Evolutionary conservation across 1,140 invertebrate genomes (phyloP).

Genomic region (Saccostrea glomerata): DNA sequence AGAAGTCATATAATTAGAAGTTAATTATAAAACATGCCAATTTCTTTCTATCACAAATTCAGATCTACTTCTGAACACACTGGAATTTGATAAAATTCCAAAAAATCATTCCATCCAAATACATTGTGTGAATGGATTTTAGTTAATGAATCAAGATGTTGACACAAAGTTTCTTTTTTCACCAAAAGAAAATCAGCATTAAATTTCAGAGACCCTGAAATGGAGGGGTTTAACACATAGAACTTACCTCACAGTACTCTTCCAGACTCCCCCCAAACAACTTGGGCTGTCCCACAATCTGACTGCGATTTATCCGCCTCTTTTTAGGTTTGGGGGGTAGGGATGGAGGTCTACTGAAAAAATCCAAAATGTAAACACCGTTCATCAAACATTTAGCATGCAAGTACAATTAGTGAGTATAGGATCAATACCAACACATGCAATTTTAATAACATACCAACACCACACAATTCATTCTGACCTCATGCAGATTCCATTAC

Average conservation of each 20-base stretch:
- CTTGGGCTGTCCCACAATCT: constrained; percentile 90
- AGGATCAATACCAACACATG: not conserved
- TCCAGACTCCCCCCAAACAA: constrained; percentile 96
- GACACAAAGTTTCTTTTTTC: too few relatives aligned
- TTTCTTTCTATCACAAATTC: too few relatives aligned
- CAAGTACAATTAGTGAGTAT: not conserved
- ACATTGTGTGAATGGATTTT: too few relatives aligned
- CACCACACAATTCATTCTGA: not conserved
- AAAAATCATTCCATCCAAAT: too few relatives aligned
- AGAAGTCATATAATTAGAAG: too few relatives aligned
- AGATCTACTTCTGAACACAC: too few relatives aligned
- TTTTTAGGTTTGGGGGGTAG: constrained; percentile 77
- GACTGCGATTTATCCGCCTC: constrained; percentile 80
- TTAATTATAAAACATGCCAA: too few relatives aligned
- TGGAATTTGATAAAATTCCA: too few relatives aligned
- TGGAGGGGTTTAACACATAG: not conserved
- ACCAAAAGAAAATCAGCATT: too few relatives aligned
- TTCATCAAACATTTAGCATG: not conserved
- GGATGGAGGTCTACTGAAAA: constrained; percentile 71
- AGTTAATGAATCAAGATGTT: too few relatives aligned
- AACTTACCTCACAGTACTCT: constrained; percentile 87
- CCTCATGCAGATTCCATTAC: too few relatives aligned
- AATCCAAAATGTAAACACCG: not conserved
- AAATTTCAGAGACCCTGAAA: not conserved
- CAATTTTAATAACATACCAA: not conserved